Percentiles rank a stretch among this genome's conserved stretches.
These are phyloP conservation scores for Ypsolopha scabrella DNA, from an alignment of 2,888 invertebrate species.

Conservation along the genomic window DNA sequence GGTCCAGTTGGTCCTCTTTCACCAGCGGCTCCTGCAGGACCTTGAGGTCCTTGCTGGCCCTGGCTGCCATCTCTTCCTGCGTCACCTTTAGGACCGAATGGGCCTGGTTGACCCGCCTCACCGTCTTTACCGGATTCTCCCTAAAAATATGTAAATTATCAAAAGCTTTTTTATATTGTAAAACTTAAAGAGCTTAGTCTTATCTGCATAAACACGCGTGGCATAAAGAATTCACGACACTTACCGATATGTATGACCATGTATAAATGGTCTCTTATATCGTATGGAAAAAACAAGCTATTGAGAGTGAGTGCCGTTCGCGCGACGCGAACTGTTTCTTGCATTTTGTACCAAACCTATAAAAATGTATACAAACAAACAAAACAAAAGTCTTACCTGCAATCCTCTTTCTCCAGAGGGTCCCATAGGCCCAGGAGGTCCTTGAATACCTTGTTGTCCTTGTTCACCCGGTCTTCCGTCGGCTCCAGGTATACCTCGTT, in stretches of 20 bases:
- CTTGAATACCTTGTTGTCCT: conserved; percentile 83
- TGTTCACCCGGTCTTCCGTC: conserved; percentile 89
- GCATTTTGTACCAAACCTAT: too few species aligned
- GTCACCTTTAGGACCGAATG: conserved; percentile 82
- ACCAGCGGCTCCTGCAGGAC: conserved; percentile 78
- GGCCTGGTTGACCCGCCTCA: conserved; percentile 79
- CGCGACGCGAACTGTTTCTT: too few species aligned
- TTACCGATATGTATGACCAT: too few species aligned
- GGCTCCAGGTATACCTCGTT: conserved; percentile 81
- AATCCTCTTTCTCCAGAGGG: conserved; percentile 83
- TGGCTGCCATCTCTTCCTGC: conserved; percentile 82
- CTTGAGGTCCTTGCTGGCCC: conserved; percentile 81
- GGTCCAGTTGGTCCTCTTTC: conserved; percentile 82
- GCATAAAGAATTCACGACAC: too few species aligned
- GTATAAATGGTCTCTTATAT: too few species aligned
- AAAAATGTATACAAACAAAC: too few species aligned
- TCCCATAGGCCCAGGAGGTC: conserved; percentile 82
- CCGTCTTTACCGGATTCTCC: conserved; percentile 87
- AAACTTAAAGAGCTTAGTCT: not conserved
- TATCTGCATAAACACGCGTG: too few species aligned
- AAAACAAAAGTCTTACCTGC: conserved; percentile 54
- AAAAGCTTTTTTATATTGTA: not conserved
- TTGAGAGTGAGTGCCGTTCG: too few species aligned
- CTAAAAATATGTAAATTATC: conserved; percentile 34
- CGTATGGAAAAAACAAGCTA: too few species aligned